Base-by-base conservation (phyloP, 2,888 invertebrate species). In the Lissocephala sabroskyi region DNA sequence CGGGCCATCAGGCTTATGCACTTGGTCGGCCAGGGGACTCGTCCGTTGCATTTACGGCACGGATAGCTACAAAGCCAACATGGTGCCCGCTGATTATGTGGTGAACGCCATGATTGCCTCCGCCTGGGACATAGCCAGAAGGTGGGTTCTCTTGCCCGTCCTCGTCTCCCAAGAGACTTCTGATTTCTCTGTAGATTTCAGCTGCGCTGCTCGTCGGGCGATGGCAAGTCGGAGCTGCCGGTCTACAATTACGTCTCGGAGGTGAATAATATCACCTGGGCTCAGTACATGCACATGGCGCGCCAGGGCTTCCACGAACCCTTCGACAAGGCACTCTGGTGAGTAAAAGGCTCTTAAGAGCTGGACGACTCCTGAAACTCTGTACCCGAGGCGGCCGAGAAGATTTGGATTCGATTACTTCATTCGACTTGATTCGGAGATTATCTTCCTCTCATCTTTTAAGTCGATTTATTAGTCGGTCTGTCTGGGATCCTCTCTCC, bases 51-150 rank as follows among this genome's bases (percentile, higher is more conserved):
- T 85, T 65, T 80, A 81, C 63, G 85, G 85, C 17, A 68, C 74
- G 54, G 64, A 79, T 16, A 73, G 71, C 48, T 79, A 79, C 56
- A 82, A 78, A 57, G 83, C 85, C 29, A 85, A 85, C 65, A 74
- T 85, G 65, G 81, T 84, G 42, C 85, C 85, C 54, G 85, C 79
- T 49, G 85, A 85, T 80, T 85, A 84, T 65, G 85, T 85, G 76
- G 83, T 85, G 49, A 85, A 85, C 79, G 85, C 85, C 45, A 83
- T 85, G 77, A 84, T 85, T 75, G 82, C 85, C 26, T 64, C 77
- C 63, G 85, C 83, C 44, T 85, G 85, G 85, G 85, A 85, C 65
- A 79, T 84, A 36, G 71, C 81, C 47, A 74, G 79, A 59, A 81
- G 83, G 85, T 85, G 61, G 62, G 70, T 65, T 17, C 41, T 7